phyloP scores from a whole-genome alignment of 2,113 vertebrate genomes.

The Hippocampus guttulatus region DNA sequence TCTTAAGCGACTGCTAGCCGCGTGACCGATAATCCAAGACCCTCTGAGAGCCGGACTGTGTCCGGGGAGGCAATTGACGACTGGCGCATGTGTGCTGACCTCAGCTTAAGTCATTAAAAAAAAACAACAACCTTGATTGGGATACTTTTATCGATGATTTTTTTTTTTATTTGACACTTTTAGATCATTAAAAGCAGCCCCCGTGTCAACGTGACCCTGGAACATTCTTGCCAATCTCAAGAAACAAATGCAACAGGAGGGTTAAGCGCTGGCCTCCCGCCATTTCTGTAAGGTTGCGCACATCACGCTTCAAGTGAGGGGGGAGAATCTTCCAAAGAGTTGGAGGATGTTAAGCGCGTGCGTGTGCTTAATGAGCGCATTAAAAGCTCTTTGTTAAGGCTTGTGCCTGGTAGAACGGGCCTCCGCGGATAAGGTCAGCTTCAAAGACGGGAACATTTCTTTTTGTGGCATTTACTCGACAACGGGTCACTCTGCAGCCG shows the following conservation, averaged over 20 bases:
- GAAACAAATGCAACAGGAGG: neutral
- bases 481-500: conserved; percentile 69
- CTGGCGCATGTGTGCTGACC: conserved; percentile 24
- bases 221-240: neutral
- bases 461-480: conserved; percentile 74
- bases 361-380: conserved; percentile 55
- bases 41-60: conserved; percentile 46
- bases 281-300: conserved; percentile 45
- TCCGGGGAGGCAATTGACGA: conserved; percentile 18
- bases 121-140: no score
- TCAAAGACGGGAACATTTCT: conserved; percentile 69
- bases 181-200: neutral
- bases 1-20: conserved; percentile 58
- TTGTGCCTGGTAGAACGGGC: conserved; percentile 48
- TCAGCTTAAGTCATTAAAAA: no score
- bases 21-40: conserved; percentile 59
- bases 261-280: conserved; percentile 30
- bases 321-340: conserved; percentile 28
- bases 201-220: neutral
- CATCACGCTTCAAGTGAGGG: conserved; percentile 34
- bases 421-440: conserved; percentile 70
- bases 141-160: no score
- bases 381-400: conserved; percentile 60
- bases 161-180: neutral
- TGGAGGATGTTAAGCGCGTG: neutral